Conservation (phyloP, 2,888 invertebrate species). For the Tillus elongatus region DNA sequence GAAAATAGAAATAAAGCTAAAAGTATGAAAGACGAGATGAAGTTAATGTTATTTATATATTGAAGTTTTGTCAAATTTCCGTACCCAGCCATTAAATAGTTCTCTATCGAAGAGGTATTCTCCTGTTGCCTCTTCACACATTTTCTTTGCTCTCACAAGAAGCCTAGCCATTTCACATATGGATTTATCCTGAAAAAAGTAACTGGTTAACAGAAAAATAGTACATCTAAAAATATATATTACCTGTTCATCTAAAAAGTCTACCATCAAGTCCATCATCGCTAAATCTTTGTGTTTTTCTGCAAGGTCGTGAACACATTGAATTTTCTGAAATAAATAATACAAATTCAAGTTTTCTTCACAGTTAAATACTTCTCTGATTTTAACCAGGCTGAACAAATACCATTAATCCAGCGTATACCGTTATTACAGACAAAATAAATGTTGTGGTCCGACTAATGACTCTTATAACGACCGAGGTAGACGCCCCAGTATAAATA, state of each 20-base stretch:
- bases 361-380: too few species aligned
- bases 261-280: slow-evolving; percentile 43
- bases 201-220: background rate
- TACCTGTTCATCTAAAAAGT: slow-evolving; percentile 45
- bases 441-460: too few species aligned
- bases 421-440: too few species aligned
- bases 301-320: slow-evolving; percentile 36
- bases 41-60: background rate
- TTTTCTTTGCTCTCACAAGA: slow-evolving; percentile 15
- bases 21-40: background rate
- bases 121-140: slow-evolving; percentile 15
- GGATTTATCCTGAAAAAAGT: slow-evolving; percentile 19
- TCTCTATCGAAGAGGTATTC: slow-evolving; percentile 24
- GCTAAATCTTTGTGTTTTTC: slow-evolving; percentile 40
- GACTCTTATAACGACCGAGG: too few species aligned
- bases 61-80: slow-evolving; percentile 6
- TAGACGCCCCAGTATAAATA: too few species aligned
- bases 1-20: background rate
- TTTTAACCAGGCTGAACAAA: too few species aligned
- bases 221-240: too few species aligned
- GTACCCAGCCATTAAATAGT: slow-evolving; percentile 17
- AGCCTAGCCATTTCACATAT: slow-evolving; percentile 21
- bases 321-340: slow-evolving; percentile 32
- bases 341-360: background rate
- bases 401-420: too few species aligned